These are phyloP conservation scores for Capitulum mitella DNA, from an alignment of 2,888 invertebrate genomes.

Conservation along the genomic window DNA sequence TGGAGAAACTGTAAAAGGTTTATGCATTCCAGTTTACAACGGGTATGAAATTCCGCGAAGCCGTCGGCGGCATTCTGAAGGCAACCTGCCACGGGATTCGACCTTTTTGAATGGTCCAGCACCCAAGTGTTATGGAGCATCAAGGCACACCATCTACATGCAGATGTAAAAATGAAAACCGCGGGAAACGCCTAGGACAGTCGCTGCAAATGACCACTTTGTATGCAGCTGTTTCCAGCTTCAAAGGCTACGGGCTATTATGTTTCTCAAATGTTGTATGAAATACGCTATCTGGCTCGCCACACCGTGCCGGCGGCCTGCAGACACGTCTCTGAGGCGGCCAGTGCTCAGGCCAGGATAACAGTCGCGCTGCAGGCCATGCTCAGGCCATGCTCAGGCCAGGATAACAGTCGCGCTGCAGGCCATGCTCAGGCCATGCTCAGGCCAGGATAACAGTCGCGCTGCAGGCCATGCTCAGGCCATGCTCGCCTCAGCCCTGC, in stretches of 20 bases:
- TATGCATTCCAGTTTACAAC: too few species aligned
- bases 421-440: too few species aligned
- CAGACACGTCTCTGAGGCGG: too few species aligned
- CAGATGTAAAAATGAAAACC: neutral
- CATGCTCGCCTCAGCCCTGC: too few species aligned
- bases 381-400: too few species aligned
- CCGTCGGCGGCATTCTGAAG: neutral
- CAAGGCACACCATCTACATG: neutral
- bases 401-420: too few species aligned
- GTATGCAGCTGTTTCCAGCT: constrained; percentile 10
- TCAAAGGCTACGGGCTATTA: neutral
- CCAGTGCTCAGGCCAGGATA: too few species aligned
- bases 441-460: too few species aligned
- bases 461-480: too few species aligned
- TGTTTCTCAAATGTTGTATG: constrained; percentile 17
- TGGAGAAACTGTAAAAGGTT: too few species aligned
- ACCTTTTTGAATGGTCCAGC: neutral
- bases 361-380: too few species aligned
- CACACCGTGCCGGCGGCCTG: too few species aligned
- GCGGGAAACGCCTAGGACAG: neutral
- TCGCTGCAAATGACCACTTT: neutral
- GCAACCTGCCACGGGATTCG: neutral
- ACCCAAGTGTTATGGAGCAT: neutral
- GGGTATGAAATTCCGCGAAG: neutral
- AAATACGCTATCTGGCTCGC: neutral